Percentiles rank a stretch among this genome's conserved stretches.
Evolutionary conservation across 2,797 vertebrate genomes (phyloP).

Genomic region (Chelonia mydas): DNA sequence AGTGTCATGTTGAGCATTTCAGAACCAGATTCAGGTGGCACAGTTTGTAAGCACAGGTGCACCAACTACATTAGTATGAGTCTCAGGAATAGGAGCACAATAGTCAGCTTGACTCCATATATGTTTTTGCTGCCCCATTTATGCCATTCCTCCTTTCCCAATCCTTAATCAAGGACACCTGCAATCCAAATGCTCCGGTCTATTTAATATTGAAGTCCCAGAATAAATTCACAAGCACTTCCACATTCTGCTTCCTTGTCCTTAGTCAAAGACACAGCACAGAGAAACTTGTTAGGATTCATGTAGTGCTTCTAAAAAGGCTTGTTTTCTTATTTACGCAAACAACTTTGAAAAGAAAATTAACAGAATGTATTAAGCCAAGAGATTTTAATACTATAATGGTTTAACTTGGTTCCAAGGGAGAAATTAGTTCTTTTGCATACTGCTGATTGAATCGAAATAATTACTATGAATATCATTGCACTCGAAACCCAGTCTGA

Average conservation of each 20-base stretch:
- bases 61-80: not conserved
- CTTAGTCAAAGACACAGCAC: not conserved
- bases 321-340: not conserved
- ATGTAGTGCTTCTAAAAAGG: not conserved
- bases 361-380: not conserved
- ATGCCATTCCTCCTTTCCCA: not conserved
- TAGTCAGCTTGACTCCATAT: not conserved
- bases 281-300: not conserved
- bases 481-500: not conserved
- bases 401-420: not conserved
- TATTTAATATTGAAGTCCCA: not conserved
- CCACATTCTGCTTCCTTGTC: not conserved
- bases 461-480: not conserved
- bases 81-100: not conserved
- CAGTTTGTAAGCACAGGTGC: not conserved
- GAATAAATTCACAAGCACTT: not conserved
- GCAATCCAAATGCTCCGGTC: not conserved
- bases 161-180: not conserved
- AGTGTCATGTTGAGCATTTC: not conserved
- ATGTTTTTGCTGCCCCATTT: not conserved
- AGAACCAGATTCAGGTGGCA: not conserved
- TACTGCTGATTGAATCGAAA: not conserved
- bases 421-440: not conserved
- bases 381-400: not conserved
- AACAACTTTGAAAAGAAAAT: not conserved